These are phyloP conservation scores for Abrostola triplasia DNA, from an alignment of 2,888 invertebrate species.

Conservation along the genomic window DNA sequence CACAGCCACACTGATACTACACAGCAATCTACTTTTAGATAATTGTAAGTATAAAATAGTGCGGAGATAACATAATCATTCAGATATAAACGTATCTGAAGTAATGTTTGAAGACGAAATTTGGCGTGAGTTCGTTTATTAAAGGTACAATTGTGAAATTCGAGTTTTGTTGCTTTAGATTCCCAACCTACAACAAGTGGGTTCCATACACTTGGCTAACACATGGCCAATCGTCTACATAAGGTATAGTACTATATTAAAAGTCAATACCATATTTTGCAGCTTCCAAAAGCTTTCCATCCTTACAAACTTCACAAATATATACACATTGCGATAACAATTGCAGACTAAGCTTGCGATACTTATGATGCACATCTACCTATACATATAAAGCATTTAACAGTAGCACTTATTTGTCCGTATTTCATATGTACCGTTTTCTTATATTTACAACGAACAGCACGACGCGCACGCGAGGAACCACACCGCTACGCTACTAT, in stretches of 20 bases:
- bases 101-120: conserved; percentile 66
- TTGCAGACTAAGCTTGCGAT: conserved; percentile 75
- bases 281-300: conserved; percentile 49
- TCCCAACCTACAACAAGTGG: conserved; percentile 17
- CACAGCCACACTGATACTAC: conserved; percentile 29
- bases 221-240: conserved; percentile 39
- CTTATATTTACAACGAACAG: conserved; percentile 59
- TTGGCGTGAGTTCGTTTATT: conserved; percentile 30
- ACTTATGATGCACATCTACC: conserved; percentile 67
- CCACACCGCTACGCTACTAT: conserved; percentile 26
- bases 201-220: conserved; percentile 32
- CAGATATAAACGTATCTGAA: conserved; percentile 77
- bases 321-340: conserved; percentile 73
- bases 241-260: conserved; percentile 38
- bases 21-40: conserved; percentile 35
- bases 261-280: conserved; percentile 38
- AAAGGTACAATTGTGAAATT: conserved; percentile 47
- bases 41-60: conserved; percentile 47
- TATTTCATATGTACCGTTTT: conserved; percentile 50
- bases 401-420: conserved; percentile 62
- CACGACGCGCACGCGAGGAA: conserved; percentile 26
- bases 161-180: conserved; percentile 42
- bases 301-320: conserved; percentile 56
- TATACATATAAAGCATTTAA: conserved; percentile 79
- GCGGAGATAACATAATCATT: conserved; percentile 69